These are phyloP conservation scores for Cephus sareptanus DNA, from an alignment of 2,888 invertebrate genomes.

Conservation along the genomic window DNA sequence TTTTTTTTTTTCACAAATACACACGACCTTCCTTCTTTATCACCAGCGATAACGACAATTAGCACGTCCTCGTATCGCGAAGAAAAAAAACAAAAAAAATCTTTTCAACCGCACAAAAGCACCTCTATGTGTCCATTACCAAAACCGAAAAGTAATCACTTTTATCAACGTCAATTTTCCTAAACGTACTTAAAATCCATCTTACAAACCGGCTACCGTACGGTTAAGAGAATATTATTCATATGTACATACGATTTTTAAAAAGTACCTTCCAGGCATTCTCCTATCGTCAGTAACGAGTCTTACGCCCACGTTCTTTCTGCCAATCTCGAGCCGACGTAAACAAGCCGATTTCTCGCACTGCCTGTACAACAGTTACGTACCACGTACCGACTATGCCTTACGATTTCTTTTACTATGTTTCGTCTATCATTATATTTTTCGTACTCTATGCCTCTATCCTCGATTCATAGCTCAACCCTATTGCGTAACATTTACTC, in stretches of 20 bases:
- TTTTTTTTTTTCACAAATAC: background rate
- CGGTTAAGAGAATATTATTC: background rate
- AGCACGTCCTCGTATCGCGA: background rate
- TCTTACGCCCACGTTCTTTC: background rate
- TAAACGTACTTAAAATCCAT: background rate
- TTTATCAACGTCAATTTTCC: background rate
- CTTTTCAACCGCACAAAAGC: background rate
- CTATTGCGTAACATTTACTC: background rate
- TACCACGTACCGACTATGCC: background rate
- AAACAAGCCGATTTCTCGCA: background rate
- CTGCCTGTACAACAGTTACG: background rate
- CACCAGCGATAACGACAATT: background rate
- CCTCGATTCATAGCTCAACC: too few species aligned
- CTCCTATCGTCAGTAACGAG: background rate
- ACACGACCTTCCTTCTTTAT: background rate
- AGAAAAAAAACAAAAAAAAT: background rate
- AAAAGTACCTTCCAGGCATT: background rate
- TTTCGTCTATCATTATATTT: background rate
- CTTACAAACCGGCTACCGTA: background rate
- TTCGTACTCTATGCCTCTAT: background rate
- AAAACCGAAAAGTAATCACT: background rate
- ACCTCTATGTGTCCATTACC: background rate
- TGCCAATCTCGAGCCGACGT: background rate
- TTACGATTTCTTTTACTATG: background rate
- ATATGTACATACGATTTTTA: background rate